Evolutionary conservation across 2,797 vertebrate species (phyloP).

Genomic region (Neosalanx taihuensis): DNA sequence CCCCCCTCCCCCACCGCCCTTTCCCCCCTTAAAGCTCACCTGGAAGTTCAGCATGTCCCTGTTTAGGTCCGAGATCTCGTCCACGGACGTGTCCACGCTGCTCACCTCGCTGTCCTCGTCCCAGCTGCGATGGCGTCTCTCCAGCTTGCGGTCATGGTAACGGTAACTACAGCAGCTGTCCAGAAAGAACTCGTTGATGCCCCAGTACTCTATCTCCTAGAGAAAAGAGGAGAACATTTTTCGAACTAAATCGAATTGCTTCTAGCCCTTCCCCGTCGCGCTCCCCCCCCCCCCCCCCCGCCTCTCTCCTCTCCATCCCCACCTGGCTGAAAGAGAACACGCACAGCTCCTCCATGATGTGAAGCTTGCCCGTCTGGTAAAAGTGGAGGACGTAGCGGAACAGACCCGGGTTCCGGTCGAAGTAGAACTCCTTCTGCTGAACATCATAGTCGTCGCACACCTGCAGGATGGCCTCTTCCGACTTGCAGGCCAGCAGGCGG

Average conservation of each 20-base stretch:
- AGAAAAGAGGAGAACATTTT: neutral
- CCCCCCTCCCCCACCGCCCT: too few relatives aligned
- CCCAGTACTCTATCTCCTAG: slow-evolving; percentile 98
- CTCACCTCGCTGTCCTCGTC: slow-evolving; percentile 94
- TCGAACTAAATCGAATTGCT: too few relatives aligned
- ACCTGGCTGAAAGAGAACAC: slow-evolving; percentile 95
- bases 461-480: slow-evolving; percentile 90
- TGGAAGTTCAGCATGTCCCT: slow-evolving; percentile 89
- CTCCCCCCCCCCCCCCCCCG: too few relatives aligned
- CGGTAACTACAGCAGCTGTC: slow-evolving; percentile 94
- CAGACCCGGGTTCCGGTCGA: slow-evolving; percentile 90
- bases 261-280: neutral
- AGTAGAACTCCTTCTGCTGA: slow-evolving; percentile 91
- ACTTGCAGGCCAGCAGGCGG: slow-evolving; percentile 85
- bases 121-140: slow-evolving; percentile 84
- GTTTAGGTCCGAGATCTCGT: slow-evolving; percentile 91
- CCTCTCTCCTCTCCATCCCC: neutral
- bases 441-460: slow-evolving; percentile 96
- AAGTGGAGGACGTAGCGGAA: slow-evolving; percentile 94
- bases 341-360: slow-evolving; percentile 95
- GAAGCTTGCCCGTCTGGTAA: slow-evolving; percentile 94
- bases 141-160: slow-evolving; percentile 91
- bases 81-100: slow-evolving; percentile 88
- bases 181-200: slow-evolving; percentile 94
- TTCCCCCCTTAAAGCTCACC: neutral